A percentile compares a stretch with the other conserved stretches of the same genome.
Conservation (phyloP, 92 coral and sea anemone species). For the Diadumene lineata region DNA sequence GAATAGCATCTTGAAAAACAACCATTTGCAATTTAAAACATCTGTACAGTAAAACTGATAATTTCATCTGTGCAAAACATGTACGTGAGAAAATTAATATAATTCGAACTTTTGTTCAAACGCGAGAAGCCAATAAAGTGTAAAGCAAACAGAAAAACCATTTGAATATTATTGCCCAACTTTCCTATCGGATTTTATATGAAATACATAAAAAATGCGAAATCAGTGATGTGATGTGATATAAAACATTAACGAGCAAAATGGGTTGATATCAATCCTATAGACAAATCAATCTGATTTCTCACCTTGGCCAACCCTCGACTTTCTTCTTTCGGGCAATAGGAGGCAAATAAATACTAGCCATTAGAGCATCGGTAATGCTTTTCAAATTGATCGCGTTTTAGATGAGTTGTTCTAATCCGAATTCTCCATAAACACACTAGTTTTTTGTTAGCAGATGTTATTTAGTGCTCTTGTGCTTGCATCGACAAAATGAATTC, state of each 20-base stretch:
- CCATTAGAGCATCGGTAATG: conserved; percentile 43
- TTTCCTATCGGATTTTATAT: background rate
- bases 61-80: background rate
- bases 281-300: background rate
- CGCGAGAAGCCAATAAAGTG: conserved; percentile 18
- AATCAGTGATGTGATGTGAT: background rate
- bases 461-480: conserved; percentile 8
- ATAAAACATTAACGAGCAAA: background rate
- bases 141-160: conserved; percentile 17
- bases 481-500: conserved; percentile 10
- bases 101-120: background rate
- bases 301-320: conserved; percentile 86
- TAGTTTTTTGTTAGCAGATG: background rate
- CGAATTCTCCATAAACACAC: background rate
- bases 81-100: conserved; percentile 2
- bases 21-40: background rate
- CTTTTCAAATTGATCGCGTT: background rate
- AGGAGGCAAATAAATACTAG: conserved; percentile 94
- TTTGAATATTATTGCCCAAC: conserved; percentile 7
- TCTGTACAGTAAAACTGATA: background rate
- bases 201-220: background rate
- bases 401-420: background rate
- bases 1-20: background rate
- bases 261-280: background rate
- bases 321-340: conserved; percentile 97